Conservation (phyloP, 1,140 invertebrate species). For the Forficula auricularia region DNA sequence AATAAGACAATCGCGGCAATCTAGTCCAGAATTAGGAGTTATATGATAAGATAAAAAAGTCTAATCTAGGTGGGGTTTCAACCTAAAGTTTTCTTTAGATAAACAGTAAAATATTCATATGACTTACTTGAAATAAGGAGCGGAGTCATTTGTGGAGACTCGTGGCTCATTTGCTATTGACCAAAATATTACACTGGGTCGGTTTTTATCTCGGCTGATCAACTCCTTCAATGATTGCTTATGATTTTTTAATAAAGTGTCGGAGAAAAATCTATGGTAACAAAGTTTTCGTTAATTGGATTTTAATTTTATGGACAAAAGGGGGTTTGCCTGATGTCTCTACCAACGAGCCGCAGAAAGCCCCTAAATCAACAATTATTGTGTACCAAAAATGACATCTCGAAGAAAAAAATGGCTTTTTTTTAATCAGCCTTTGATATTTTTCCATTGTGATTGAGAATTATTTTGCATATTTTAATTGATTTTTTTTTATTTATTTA, state of each 20-base stretch:
- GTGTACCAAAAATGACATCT: no score
- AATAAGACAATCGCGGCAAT: no score
- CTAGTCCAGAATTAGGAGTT: no score
- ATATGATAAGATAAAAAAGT: no score
- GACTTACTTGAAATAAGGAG: slow-evolving; percentile 33
- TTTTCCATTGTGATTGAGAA: neutral
- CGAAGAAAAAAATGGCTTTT: no score
- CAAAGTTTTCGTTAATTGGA: no score
- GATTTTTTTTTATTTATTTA: neutral
- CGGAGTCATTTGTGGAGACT: slow-evolving; percentile 23
- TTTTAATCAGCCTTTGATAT: no score
- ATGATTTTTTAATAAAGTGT: slow-evolving; percentile 29
- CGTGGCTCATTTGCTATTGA: slow-evolving; percentile 41
- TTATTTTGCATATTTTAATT: neutral
- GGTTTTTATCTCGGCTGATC: slow-evolving; percentile 36
- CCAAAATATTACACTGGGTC: slow-evolving; percentile 40
- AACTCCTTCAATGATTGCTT: slow-evolving; percentile 32
- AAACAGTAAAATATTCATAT: neutral
- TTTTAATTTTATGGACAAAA: no score
- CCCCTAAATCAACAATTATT: no score
- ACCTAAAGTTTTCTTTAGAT: neutral
- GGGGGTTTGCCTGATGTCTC: no score
- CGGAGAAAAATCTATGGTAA: no score
- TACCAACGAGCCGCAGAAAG: no score
- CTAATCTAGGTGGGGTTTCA: neutral